Evolutionary conservation across 1,140 invertebrate genomes (phyloP), one percentile per base, ranked within the genome.

Genomic region (Sitophilus oryzae): DNA sequence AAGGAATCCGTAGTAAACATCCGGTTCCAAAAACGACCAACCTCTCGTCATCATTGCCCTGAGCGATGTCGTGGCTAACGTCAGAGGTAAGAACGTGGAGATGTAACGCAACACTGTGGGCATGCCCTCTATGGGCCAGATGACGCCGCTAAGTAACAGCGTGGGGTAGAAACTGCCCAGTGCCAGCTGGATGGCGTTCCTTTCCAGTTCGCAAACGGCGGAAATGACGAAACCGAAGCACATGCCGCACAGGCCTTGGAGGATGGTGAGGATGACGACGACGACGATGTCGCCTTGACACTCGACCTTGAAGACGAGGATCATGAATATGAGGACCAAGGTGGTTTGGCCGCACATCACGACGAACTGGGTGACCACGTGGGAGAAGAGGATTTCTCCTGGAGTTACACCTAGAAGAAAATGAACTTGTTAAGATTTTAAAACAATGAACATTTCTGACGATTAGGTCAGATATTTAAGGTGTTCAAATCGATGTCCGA

Each of bases 111-210:
- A 74, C 41, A 87, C 78, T 38, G 79, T 79, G 1, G 93, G 93
- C 89, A 97, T 96, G 64, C 55, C 52, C 40, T 88, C 81, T 68
- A 88, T 86, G 47, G 88, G 88, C 88, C 88, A 91, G 59, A 91
- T 89, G n/a, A 91, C 91, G 25, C 93, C 88, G 66, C 89, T 91
- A 3, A 95, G 79, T 57, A 96, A 76, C 16, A 97, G 77, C 34
- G 91, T 93, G 2, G 93, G 93, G 73, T 96, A 95, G 74, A 97
- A 96, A 56, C 90, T 93, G 40, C 93, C 93, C 9, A 97, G 77
- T 2, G 93, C 90, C 47, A 96, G 71, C 73, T 96, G 93, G 61
- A 96, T 96, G 11, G 93, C 93, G 70, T 93, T 93, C 54, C 89
- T 82, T 75, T 97, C 93, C 56, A 93, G 80, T 66, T 93, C 89